Percentiles rank a stretch among this genome's conserved stretches.
phyloP scores from a whole-genome alignment of 2,797 vertebrate genomes.

The Heterohyrax brucei region DNA sequence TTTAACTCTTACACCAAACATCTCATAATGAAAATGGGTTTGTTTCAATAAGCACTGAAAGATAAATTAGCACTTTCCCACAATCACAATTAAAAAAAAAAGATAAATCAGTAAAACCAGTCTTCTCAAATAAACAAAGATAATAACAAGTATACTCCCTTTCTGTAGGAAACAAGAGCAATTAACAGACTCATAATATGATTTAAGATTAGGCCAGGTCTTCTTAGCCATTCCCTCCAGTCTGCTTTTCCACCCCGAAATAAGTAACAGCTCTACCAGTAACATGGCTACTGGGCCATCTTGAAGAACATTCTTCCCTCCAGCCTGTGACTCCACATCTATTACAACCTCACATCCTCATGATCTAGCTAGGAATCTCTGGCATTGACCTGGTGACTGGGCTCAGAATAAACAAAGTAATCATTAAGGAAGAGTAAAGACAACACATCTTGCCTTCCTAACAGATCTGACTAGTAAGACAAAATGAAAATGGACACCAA shows the following conservation, averaged over 20 bases:
- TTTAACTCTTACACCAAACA: constrained; percentile 68
- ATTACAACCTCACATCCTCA: neutral
- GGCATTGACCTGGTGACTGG: neutral
- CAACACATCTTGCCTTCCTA: neutral
- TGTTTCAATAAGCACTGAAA: constrained; percentile 61
- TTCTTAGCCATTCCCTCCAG: neutral
- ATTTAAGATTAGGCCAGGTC: neutral
- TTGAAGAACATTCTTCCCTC: constrained; percentile 36
- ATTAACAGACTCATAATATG: neutral
- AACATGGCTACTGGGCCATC: neutral
- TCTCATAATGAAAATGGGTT: constrained; percentile 57
- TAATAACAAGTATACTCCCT: constrained; percentile 1
- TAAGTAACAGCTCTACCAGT: neutral
- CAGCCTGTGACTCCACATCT: neutral
- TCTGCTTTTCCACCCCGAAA: constrained; percentile 28
- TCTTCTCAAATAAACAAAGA: constrained; percentile 42
- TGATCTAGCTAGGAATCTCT: neutral
- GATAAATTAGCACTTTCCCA: neutral
- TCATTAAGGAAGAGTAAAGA: neutral
- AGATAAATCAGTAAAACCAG: constrained; percentile 32
- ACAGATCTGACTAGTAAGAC: neutral
- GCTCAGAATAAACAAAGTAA: constrained; percentile 45
- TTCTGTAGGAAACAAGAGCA: neutral
- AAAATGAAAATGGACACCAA: constrained; percentile 67
- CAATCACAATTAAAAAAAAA: neutral